Base-by-base conservation (phyloP, 1,140 invertebrate species). In the Dufourea novaeangliae region DNA sequence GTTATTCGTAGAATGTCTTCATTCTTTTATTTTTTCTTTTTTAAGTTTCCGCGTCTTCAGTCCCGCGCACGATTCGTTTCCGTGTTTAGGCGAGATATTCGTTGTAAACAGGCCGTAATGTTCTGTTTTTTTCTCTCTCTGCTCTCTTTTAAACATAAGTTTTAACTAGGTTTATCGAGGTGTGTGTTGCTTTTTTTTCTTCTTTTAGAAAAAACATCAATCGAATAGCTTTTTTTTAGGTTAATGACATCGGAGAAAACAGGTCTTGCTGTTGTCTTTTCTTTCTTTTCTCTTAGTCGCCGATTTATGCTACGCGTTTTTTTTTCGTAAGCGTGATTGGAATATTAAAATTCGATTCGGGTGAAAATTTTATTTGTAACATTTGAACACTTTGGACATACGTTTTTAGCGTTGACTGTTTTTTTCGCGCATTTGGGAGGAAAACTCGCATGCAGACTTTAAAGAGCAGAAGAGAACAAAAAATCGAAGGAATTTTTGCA, bases 381-480 rank as follows among this genome's bases (percentile, higher is more conserved):
- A 27, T 25, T 27, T 10, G 14, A 34, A 12, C 17, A 10, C 17
- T 20, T 12, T 20, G 10, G 14, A 27, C n/a, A n/a, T 68, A 27
- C 25, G 10, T 22, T 70, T 70, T 62, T 61, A 39, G 2, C 25
- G n/a, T 50, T n/a, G 7, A 25, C 27, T 2, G 12, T 41, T 41
- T 2, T 41, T 2, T 68, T 37, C 17, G 2, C 39, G 44, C 11
- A 32, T 57, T 14, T 57, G 29, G 5, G 14, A 8, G 12, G 34
- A 32, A n/a, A 62, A 73, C 25, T 54, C 37, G 32, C 39, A 22
- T 27, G 41, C 20, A 59, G 46, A 59, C 54, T 54, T 34, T 71
- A 70, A 70, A 71, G 75, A 70, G 67, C 75, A 62, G 67, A n/a
- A n/a, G n/a, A 34, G 22, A 44, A 20, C 14, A 46, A n/a, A n/a